Conservation (phyloP, 2,113 vertebrate species). For the Coryphaenoides rupestris region DNA sequence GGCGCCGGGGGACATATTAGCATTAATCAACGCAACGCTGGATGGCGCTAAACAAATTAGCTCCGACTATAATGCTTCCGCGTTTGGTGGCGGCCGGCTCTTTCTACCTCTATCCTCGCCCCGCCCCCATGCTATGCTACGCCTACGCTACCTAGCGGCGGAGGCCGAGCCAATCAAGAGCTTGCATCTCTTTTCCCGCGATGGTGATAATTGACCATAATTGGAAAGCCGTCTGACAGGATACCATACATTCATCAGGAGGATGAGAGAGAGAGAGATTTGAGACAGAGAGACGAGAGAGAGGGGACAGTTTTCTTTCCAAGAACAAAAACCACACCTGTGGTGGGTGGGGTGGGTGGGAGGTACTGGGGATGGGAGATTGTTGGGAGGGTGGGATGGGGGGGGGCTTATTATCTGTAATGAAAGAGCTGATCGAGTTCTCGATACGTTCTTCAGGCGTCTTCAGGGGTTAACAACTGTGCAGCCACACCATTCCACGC, state of each 20-base stretch:
- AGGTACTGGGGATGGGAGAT: no score
- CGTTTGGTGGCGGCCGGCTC: slow-evolving; percentile 9
- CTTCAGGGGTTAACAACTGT: slow-evolving; percentile 52
- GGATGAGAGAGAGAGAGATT: no score
- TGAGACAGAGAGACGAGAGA: no score
- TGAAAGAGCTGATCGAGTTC: slow-evolving; percentile 50
- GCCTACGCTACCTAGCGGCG: no score
- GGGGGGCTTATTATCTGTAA: slow-evolving; percentile 62
- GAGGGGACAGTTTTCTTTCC: slow-evolving; percentile 42
- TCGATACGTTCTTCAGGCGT: slow-evolving; percentile 42
- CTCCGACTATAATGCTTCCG: slow-evolving; percentile 12
- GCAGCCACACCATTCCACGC: slow-evolving; percentile 48
- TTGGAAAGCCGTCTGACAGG: slow-evolving; percentile 54
- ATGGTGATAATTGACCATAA: slow-evolving; percentile 65
- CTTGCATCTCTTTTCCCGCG: slow-evolving; percentile 39
- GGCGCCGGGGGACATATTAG: slow-evolving; percentile 30
- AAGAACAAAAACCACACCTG: slow-evolving; percentile 41
- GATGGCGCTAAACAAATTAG: slow-evolving; percentile 44
- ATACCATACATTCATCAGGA: slow-evolving; percentile 56
- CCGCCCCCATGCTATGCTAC: slow-evolving; percentile 10
- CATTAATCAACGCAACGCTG: slow-evolving; percentile 24
- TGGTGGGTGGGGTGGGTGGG: no score
- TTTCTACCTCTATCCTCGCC: slow-evolving; percentile 36
- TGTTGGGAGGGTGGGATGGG: no score
- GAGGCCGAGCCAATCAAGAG: slow-evolving; percentile 6